Percentiles rank a stretch among this genome's conserved stretches.
Conservation (phyloP, 1,140 invertebrate genomes). For the Lepidurus couesii region DNA sequence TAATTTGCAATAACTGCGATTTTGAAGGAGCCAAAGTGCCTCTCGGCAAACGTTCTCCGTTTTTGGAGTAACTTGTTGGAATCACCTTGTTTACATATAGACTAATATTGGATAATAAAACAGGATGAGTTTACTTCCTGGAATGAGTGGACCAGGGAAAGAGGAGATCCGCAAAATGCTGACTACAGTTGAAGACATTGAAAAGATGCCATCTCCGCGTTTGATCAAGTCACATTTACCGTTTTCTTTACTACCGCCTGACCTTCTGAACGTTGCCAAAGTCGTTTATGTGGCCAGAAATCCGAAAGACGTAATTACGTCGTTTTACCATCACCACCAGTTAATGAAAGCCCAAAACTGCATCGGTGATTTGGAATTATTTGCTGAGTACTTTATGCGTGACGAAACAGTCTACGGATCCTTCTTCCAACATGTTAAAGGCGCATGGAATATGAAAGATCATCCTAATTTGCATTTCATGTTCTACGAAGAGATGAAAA, state of each 20-base stretch:
- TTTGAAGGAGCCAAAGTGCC: slow-evolving; percentile 53
- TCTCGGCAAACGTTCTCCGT: slow-evolving; percentile 60
- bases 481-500: slow-evolving; percentile 44
- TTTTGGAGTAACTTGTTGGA: slow-evolving; percentile 52
- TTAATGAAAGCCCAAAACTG: slow-evolving; percentile 38
- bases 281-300: slow-evolving; percentile 27
- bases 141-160: not conserved
- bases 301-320: slow-evolving; percentile 21
- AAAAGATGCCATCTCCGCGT: slow-evolving; percentile 39
- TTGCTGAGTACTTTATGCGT: slow-evolving; percentile 33
- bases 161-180: not conserved
- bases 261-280: slow-evolving; percentile 36
- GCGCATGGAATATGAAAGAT: slow-evolving; percentile 41
- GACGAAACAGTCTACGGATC: slow-evolving; percentile 23
- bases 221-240: slow-evolving; percentile 50
- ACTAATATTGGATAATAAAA: not conserved
- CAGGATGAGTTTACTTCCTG: not conserved
- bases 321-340: not conserved
- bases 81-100: not conserved
- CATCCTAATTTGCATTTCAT: slow-evolving; percentile 43
- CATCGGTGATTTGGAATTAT: slow-evolving; percentile 42
- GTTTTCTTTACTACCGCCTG: slow-evolving; percentile 43
- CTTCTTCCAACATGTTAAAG: slow-evolving; percentile 35
- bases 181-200: not conserved
- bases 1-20: slow-evolving; percentile 64